Conservation (phyloP, 1,140 invertebrate species). For the Bombus sylvicola region DNA sequence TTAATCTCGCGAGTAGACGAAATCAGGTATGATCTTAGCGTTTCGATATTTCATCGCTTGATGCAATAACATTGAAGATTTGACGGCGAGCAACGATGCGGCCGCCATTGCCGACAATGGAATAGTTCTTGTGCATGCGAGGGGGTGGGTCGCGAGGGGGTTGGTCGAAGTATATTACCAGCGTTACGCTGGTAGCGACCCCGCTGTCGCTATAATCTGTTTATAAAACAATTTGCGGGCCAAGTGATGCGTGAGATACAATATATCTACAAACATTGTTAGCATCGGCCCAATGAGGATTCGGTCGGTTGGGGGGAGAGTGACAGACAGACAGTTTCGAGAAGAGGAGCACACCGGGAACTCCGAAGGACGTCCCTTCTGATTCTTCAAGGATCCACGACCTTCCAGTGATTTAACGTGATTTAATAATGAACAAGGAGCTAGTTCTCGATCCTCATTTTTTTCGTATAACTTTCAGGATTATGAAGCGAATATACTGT, state of each 20-base stretch:
- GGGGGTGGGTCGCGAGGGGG: slow-evolving; percentile 35
- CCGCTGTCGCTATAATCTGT: slow-evolving; percentile 83
- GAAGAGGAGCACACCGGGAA: slow-evolving; percentile 9
- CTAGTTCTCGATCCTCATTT: neutral
- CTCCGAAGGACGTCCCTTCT: slow-evolving; percentile 39
- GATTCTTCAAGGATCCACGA: slow-evolving; percentile 47
- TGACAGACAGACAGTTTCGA: slow-evolving; percentile 18
- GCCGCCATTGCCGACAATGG: slow-evolving; percentile 35
- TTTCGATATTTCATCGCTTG: neutral
- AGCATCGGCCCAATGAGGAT: slow-evolving; percentile 83
- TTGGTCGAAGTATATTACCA: slow-evolving; percentile 67
- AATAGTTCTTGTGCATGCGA: slow-evolving; percentile 37
- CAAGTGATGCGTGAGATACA: slow-evolving; percentile 84
- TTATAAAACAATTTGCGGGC: slow-evolving; percentile 84
- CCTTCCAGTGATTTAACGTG: slow-evolving; percentile 64
- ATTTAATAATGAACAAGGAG: slow-evolving; percentile 66
- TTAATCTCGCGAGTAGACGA: neutral
- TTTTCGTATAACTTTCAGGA: too few relatives aligned
- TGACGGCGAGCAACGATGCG: neutral
- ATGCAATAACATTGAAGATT: slow-evolving; percentile 20
- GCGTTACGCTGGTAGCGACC: slow-evolving; percentile 68
- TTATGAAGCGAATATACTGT: too few relatives aligned
- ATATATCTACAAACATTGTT: slow-evolving; percentile 84
- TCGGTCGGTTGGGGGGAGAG: slow-evolving; percentile 71
- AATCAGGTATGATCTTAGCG: neutral